Evolutionary conservation across 1,140 invertebrate species (phyloP).

Genomic region (Philopotamus ludificatus): DNA sequence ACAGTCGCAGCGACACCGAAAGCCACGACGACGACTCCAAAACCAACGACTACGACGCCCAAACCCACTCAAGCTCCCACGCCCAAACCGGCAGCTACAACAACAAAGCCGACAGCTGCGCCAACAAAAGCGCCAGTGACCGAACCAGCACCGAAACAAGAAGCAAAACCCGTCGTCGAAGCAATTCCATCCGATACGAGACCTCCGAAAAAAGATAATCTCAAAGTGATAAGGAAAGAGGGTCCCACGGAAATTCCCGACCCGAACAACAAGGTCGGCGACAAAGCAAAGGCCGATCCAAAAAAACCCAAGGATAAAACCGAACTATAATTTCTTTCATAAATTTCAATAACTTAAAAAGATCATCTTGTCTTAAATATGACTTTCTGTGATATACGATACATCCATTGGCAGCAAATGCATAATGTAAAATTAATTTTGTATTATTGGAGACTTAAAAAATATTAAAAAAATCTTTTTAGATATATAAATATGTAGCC

Average conservation of each 20-base stretch:
- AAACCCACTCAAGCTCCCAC: conserved; percentile 38
- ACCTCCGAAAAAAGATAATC: conserved; percentile 55
- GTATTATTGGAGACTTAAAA: too few relatives aligned
- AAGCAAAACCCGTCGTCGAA: conserved; percentile 52
- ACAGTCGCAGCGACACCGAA: conserved; percentile 41
- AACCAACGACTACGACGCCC: conserved; percentile 35
- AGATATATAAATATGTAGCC: too few relatives aligned
- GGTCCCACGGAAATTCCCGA: conserved; percentile 54
- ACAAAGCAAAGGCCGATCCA: background rate
- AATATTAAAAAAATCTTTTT: too few relatives aligned
- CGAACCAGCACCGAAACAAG: conserved; percentile 32
- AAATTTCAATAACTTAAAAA: too few relatives aligned
- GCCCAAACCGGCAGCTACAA: conserved; percentile 32
- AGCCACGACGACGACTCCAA: conserved; percentile 37
- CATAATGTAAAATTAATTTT: too few relatives aligned
- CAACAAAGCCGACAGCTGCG: conserved; percentile 35
- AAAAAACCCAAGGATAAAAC: too few relatives aligned
- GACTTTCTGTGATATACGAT: too few relatives aligned
- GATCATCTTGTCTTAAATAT: too few relatives aligned
- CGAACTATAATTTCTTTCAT: too few relatives aligned
- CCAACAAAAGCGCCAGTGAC: conserved; percentile 34
- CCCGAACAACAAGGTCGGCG: conserved; percentile 35
- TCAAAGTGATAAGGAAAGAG: conserved; percentile 61
- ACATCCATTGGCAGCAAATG: too few relatives aligned
- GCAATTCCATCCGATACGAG: conserved; percentile 56